Evolutionary conservation across 1,140 invertebrate species (phyloP).

Genomic region (Bradysia coprophila): DNA sequence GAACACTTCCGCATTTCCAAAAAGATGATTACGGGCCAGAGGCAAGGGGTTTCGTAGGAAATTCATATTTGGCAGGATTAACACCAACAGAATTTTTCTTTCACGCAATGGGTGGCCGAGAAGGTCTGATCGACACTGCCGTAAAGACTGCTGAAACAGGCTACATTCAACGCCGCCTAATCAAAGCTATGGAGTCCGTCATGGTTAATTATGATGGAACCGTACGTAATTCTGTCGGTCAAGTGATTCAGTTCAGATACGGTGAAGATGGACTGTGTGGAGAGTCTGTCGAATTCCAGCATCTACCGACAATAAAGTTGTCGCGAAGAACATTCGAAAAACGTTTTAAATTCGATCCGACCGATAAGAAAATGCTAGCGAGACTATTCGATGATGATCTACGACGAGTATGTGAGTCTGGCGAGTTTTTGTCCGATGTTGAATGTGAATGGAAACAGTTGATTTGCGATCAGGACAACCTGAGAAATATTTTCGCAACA

Average conservation of each 20-base stretch:
- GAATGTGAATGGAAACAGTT: constrained; percentile 95
- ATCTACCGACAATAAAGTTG: constrained; percentile 85
- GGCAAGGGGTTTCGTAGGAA: constrained; percentile 98
- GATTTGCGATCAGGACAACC: constrained; percentile 61
- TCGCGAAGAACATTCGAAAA: constrained; percentile 91
- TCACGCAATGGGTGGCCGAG: constrained; percentile 99
- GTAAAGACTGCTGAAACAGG: constrained; percentile 99
- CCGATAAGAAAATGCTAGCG: constrained; percentile 81
- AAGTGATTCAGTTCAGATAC: constrained; percentile 94
- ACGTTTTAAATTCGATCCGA: constrained; percentile 90
- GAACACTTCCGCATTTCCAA: constrained; percentile 98
- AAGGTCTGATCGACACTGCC: constrained; percentile 99
- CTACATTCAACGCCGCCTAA: constrained; percentile 97
- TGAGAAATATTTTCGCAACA: constrained; percentile 72
- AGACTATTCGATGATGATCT: constrained; percentile 90
- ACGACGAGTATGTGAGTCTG: constrained; percentile 80
- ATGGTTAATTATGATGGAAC: constrained; percentile 99
- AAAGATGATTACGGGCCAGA: constrained; percentile 99
- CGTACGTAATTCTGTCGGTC: constrained; percentile 86
- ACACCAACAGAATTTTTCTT: constrained; percentile 99
- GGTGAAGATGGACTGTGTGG: constrained; percentile 96
- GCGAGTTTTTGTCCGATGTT: constrained; percentile 74
- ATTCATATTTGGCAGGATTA: constrained; percentile 96
- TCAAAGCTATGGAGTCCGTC: constrained; percentile 99
- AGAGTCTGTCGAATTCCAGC: constrained; percentile 90